Percentiles rank a stretch among this genome's conserved stretches.
These are phyloP conservation scores for Mactromeris polynyma DNA, from an alignment of 2,888 invertebrate genomes.

Conservation along the genomic window DNA sequence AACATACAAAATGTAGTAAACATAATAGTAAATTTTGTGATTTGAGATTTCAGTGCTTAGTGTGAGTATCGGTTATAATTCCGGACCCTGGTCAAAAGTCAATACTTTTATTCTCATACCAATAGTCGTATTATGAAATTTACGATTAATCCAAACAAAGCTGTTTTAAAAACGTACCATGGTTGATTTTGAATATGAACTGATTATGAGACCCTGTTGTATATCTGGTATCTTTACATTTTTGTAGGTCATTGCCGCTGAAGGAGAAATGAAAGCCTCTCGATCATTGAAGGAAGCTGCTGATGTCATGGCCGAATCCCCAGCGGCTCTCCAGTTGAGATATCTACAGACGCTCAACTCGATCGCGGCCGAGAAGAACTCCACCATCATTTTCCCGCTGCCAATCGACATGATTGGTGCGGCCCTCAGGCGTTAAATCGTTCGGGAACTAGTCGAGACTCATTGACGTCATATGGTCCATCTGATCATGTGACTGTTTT, in stretches of 20 bases:
- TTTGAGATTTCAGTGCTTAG: no score
- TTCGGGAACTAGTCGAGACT: neutral
- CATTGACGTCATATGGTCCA: neutral
- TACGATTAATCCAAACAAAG: no score
- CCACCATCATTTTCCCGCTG: slow-evolving; percentile 86
- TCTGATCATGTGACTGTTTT: slow-evolving; percentile 8
- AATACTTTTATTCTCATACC: no score
- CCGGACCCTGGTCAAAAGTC: no score
- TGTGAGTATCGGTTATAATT: no score
- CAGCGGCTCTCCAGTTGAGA: slow-evolving; percentile 91
- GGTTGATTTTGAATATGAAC: no score
- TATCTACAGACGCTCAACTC: slow-evolving; percentile 86
- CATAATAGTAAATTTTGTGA: no score
- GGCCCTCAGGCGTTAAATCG: slow-evolving; percentile 27
- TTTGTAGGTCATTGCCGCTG: slow-evolving; percentile 88
- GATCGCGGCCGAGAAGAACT: slow-evolving; percentile 85
- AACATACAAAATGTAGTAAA: no score
- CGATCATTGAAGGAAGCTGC: slow-evolving; percentile 95
- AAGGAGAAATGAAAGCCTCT: slow-evolving; percentile 90
- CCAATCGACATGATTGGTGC: slow-evolving; percentile 79
- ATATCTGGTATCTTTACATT: neutral
- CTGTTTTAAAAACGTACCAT: no score
- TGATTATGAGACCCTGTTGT: no score
- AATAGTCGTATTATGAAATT: no score
- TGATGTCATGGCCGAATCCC: slow-evolving; percentile 93